A percentile compares a stretch with the other conserved stretches of the same genome.
Conservation (phyloP, 53 echinoderm and acorn worm species). For the Mesocentrotus franciscanus region DNA sequence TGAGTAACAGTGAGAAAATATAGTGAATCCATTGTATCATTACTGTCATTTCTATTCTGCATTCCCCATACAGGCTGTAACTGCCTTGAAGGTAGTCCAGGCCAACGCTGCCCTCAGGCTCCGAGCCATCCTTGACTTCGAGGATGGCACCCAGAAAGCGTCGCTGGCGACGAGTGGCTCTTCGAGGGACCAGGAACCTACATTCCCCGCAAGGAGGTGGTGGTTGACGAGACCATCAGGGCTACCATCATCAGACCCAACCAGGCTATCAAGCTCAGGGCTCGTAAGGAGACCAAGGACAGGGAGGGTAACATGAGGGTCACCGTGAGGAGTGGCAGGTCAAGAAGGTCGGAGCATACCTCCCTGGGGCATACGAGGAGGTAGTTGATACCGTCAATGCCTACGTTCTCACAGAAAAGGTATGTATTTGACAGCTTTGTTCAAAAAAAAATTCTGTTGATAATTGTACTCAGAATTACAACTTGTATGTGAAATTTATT, state of each 20-base stretch:
- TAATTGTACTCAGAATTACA: too few species aligned
- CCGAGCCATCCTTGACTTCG: constrained; percentile 89
- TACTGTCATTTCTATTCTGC: background rate
- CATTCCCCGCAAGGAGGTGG: constrained; percentile 96
- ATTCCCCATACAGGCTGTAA: constrained; percentile 71
- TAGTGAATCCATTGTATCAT: background rate
- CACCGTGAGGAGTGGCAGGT: constrained; percentile 98
- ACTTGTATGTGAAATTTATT: too few species aligned
- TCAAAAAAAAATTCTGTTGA: too few species aligned
- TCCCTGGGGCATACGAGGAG: constrained; percentile 98
- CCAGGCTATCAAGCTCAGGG: constrained; percentile 98
- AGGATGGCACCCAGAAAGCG: constrained; percentile 82
- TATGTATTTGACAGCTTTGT: constrained; percentile 25
- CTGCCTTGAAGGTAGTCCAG: constrained; percentile 91
- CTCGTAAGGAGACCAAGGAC: constrained; percentile 92
- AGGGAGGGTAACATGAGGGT: constrained; percentile 79
- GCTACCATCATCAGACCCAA: constrained; percentile 97
- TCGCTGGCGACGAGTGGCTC: constrained; percentile 99
- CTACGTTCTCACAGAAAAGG: constrained; percentile 97
- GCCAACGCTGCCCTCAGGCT: constrained; percentile 96
- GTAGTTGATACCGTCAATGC: constrained; percentile 95
- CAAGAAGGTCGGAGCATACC: constrained; percentile 96
- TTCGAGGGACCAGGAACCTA: constrained; percentile 99
- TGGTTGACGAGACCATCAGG: constrained; percentile 92
- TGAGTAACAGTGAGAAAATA: background rate